phyloP scores from a whole-genome alignment of 2,888 invertebrate species.

The Cylloceria caligata region DNA sequence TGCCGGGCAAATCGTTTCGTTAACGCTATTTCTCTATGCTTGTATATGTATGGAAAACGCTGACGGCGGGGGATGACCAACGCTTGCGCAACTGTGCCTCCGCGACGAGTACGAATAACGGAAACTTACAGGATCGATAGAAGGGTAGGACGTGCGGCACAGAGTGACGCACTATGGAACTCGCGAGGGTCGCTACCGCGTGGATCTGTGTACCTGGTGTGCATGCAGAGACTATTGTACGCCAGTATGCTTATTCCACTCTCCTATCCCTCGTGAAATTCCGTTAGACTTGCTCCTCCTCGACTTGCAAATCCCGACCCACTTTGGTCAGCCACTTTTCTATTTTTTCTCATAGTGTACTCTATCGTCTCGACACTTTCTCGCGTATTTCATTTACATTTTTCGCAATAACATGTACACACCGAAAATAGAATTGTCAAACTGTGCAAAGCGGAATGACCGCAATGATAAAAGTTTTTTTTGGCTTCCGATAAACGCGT shows the following conservation, averaged over 20 bases:
- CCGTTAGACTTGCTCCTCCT: not conserved
- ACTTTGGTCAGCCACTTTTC: not conserved
- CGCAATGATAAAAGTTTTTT: too few relatives aligned
- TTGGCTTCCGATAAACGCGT: too few relatives aligned
- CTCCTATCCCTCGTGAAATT: not conserved
- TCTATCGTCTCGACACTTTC: not conserved
- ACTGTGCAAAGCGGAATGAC: too few relatives aligned
- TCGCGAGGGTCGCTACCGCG: conserved; percentile 45
- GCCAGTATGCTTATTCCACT: not conserved
- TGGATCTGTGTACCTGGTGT: conserved; percentile 30
- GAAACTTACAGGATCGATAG: conserved; percentile 78
- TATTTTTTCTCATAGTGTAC: too few relatives aligned
- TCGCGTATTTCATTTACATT: not conserved
- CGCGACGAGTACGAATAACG: conserved; percentile 68
- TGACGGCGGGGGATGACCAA: conserved; percentile 45
- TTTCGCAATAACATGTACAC: too few relatives aligned
- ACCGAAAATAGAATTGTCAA: too few relatives aligned
- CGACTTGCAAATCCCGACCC: not conserved
- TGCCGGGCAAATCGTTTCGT: conserved; percentile 23
- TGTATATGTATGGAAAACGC: conserved; percentile 14
- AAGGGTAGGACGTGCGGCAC: conserved; percentile 38
- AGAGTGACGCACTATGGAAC: conserved; percentile 55
- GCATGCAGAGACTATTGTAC: conserved; percentile 8
- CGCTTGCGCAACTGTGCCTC: conserved; percentile 71
- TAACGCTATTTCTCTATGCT: not conserved